phyloP scores from a whole-genome alignment of 2,797 vertebrate species.

The Myripristis jacobus region DNA sequence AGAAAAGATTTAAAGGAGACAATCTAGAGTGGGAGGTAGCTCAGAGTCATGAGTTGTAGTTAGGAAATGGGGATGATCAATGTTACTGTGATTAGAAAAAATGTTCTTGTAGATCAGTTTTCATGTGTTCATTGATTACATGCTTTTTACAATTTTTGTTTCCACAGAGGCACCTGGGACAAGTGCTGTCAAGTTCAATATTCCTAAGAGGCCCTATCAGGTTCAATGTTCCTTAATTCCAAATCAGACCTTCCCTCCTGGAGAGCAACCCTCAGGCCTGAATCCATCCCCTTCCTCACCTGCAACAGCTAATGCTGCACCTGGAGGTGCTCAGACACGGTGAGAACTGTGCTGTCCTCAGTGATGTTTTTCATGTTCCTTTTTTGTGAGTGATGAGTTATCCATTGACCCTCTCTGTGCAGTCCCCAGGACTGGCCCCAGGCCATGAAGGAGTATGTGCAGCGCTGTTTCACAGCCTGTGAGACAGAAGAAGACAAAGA shows the following conservation, averaged over 20 bases:
- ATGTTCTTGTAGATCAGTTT: not conserved
- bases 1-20: not conserved
- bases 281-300: slow-evolving; percentile 67
- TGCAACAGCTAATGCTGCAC: slow-evolving; percentile 50
- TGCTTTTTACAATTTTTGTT: slow-evolving; percentile 3
- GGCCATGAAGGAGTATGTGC: slow-evolving; percentile 96
- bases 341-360: slow-evolving; percentile 54
- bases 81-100: not conserved
- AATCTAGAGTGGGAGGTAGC: no score
- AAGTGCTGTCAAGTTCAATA: slow-evolving; percentile 91
- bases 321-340: slow-evolving; percentile 81
- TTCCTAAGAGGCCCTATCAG: slow-evolving; percentile 89
- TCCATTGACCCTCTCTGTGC: slow-evolving; percentile 25
- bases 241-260: slow-evolving; percentile 82
- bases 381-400: not conserved
- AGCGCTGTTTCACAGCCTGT: slow-evolving; percentile 94
- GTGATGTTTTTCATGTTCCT: not conserved
- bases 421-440: slow-evolving; percentile 94
- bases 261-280: slow-evolving; percentile 81
- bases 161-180: slow-evolving; percentile 88
- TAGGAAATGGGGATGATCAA: no score
- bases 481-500: slow-evolving; percentile 95
- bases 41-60: no score
- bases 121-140: not conserved
- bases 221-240: slow-evolving; percentile 77